A percentile compares a stretch with the other conserved stretches of the same genome.
Evolutionary conservation across 2,888 invertebrate genomes (phyloP).

Genomic region (Trilocha varians): DNA sequence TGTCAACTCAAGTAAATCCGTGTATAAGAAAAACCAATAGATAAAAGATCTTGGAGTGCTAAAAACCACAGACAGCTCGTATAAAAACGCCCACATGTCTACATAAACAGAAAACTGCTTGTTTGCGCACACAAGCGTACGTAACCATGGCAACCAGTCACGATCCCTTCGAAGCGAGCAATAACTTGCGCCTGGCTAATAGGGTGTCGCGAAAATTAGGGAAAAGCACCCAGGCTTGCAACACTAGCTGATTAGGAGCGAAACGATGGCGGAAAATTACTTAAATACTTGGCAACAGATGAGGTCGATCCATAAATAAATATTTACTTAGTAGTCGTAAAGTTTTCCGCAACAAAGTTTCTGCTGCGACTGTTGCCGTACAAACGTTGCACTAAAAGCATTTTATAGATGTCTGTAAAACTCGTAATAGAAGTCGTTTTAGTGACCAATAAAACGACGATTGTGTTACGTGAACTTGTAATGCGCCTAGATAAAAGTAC

Average conservation of each 20-base stretch:
- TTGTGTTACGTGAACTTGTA: slow-evolving; percentile 14
- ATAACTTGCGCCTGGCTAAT: slow-evolving; percentile 61
- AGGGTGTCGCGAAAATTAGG: slow-evolving; percentile 63
- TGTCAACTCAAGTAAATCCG: slow-evolving; percentile 25
- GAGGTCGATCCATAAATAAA: slow-evolving; percentile 39
- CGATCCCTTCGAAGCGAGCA: slow-evolving; percentile 49
- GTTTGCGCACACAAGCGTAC: slow-evolving; percentile 36
- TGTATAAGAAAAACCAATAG: slow-evolving; percentile 37
- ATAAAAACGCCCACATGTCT: slow-evolving; percentile 33
- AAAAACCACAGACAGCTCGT: slow-evolving; percentile 44
- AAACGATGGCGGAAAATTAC: slow-evolving; percentile 53
- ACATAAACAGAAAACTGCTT: slow-evolving; percentile 27
- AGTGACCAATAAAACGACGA: slow-evolving; percentile 16
- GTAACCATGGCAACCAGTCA: slow-evolving; percentile 42
- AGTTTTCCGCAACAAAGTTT: slow-evolving; percentile 43
- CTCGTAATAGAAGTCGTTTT: slow-evolving; percentile 30
- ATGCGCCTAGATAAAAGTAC: slow-evolving; percentile 36
- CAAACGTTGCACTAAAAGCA: slow-evolving; percentile 51
- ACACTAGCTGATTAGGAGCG: slow-evolving; percentile 56
- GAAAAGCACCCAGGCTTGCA: slow-evolving; percentile 43
- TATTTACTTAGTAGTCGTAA: slow-evolving; percentile 40
- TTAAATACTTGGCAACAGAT: slow-evolving; percentile 49
- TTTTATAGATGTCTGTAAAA: slow-evolving; percentile 41
- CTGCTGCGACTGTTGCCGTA: slow-evolving; percentile 50
- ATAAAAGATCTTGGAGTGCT: slow-evolving; percentile 51